phyloP scores from a whole-genome alignment of 2,797 vertebrate species.

The Smutsia gigantea region DNA sequence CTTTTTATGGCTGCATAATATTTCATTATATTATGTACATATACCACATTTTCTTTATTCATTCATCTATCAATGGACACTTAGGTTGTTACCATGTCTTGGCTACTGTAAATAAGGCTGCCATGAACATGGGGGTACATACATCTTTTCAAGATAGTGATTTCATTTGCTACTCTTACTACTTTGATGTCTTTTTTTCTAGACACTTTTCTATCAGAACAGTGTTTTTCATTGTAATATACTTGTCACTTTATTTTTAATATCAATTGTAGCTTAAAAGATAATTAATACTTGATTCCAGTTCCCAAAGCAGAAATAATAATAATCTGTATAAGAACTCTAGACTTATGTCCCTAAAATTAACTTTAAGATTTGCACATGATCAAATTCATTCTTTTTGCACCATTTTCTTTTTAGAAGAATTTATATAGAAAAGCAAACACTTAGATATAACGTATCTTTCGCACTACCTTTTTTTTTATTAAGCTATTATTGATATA shows the following conservation, averaged over 20 bases:
- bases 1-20: background rate
- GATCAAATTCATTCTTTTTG: background rate
- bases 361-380: constrained; percentile 7
- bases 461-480: constrained; percentile 26
- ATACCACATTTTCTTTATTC: background rate
- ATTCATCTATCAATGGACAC: background rate
- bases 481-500: no score
- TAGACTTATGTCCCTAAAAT: constrained; percentile 26
- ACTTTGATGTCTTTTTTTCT: background rate
- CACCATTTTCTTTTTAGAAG: constrained; percentile 13
- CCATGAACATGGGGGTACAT: background rate
- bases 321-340: constrained; percentile 19
- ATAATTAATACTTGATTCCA: constrained; percentile 16
- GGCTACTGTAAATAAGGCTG: background rate
- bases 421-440: constrained; percentile 42
- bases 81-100: background rate
- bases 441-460: background rate
- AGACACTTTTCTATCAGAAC: background rate
- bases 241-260: background rate
- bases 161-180: background rate
- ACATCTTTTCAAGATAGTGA: background rate
- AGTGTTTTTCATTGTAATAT: background rate
- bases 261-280: constrained; percentile 19
- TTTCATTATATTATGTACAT: background rate
- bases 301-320: constrained; percentile 54